phyloP scores from a whole-genome alignment of 2,888 invertebrate species.

The Mythimna loreyi region DNA sequence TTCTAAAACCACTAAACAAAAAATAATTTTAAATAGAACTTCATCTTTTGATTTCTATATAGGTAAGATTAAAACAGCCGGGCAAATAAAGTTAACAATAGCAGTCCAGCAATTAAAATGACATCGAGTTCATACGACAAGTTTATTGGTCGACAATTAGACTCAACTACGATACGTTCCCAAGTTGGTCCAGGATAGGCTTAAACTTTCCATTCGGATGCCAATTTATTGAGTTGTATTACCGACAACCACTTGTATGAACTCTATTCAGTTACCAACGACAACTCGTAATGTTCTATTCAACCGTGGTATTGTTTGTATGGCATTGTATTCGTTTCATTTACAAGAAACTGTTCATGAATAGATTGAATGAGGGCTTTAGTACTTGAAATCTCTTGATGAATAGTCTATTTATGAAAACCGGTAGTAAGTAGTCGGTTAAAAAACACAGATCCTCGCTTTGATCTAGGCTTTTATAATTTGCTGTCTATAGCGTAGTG shows the following conservation, averaged over 20 bases:
- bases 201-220: conserved; percentile 29
- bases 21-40: no score
- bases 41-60: no score
- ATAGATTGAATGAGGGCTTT: conserved; percentile 6
- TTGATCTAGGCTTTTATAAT: neutral
- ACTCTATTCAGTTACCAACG: neutral
- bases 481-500: no score
- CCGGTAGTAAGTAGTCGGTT: neutral
- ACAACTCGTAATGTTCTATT: conserved; percentile 11
- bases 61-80: neutral
- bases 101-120: conserved; percentile 22
- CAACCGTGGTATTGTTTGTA: conserved; percentile 20
- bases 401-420: conserved; percentile 10
- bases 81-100: neutral
- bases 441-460: neutral
- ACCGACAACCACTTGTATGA: neutral
- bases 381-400: conserved; percentile 11
- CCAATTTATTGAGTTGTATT: neutral
- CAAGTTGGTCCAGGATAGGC: conserved; percentile 5
- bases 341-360: conserved; percentile 32
- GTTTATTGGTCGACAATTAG: conserved; percentile 38
- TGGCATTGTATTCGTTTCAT: conserved; percentile 34
- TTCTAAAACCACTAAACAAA: no score
- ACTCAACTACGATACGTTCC: conserved; percentile 19
- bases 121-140: conserved; percentile 9